Conservation (phyloP, 2,797 vertebrate genomes). For the Lithobates pipiens region DNA sequence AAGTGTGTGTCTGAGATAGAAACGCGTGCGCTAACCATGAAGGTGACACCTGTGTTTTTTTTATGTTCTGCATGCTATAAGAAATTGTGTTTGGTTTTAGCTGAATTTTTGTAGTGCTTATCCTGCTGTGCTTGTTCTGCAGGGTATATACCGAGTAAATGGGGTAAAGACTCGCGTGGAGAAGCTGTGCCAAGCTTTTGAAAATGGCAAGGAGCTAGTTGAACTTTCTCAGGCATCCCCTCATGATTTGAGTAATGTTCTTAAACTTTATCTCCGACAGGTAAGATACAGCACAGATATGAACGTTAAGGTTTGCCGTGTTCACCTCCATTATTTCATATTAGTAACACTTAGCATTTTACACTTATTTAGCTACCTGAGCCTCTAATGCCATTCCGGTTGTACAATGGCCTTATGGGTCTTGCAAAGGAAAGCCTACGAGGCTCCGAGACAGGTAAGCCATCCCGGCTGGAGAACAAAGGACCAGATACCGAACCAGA, state of each 20-base stretch:
- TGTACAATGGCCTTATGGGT: conserved; percentile 93
- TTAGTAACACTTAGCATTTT: background rate
- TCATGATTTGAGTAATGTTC: conserved; percentile 95
- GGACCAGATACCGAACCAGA: conserved; percentile 78
- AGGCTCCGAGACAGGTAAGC: conserved; percentile 73
- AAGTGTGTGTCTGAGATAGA: conserved; percentile 94
- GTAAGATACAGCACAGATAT: conserved; percentile 67
- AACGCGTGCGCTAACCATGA: conserved; percentile 87
- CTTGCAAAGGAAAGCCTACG: conserved; percentile 93
- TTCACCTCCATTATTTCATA: background rate
- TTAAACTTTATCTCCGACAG: conserved; percentile 98
- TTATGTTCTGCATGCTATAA: background rate
- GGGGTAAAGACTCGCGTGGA: conserved; percentile 96
- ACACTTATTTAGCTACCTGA: conserved; percentile 85
- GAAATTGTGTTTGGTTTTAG: background rate
- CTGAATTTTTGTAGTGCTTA: background rate
- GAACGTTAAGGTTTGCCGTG: background rate
- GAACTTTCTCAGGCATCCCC: conserved; percentile 94
- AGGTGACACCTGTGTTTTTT: conserved; percentile 76
- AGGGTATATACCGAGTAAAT: conserved; percentile 98
- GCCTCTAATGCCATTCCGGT: conserved; percentile 88
- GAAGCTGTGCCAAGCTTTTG: conserved; percentile 96
- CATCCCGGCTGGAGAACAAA: conserved; percentile 78
- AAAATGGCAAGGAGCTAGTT: conserved; percentile 94
- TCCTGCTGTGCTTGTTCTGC: conserved; percentile 5